Base-by-base conservation (phyloP, 2,113 vertebrate genomes). In the Alethe diademata region DNA sequence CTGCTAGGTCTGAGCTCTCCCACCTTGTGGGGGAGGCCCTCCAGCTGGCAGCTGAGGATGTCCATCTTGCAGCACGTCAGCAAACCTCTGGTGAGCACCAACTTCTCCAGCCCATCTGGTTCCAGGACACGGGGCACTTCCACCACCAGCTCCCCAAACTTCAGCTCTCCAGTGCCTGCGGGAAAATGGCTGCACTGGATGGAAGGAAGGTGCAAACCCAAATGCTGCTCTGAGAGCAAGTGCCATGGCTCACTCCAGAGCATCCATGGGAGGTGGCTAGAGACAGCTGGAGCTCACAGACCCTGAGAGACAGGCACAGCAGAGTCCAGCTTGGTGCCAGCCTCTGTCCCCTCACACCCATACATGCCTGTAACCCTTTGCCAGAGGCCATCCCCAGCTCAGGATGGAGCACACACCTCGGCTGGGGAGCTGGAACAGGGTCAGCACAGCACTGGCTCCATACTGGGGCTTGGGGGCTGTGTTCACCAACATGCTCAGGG, bases 401-500 rank as follows among this genome's bases (percentile, higher is more conserved):
- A 0, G 56, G 31, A 56, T 0, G 6, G 36, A 72, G 56, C 72
- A 64, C 43, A 2, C 60, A 98, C 98, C 97, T 84, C 0, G 60
- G 57, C 67, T 33, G 10, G 89, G 57, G 57, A 98, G 93, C 80
- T 98, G 98, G 35, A 98, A 95, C 56, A 99, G 97, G 76, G 82
- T 93, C 96, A 97, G 96, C 13, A 95, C 78, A 5, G 99, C 98
- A 3, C 86, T 91, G 70, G 94, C 97, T n/a, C 98, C 98, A 4
- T 2, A 36, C 78, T 80, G 17, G 8, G 91, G 82, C 33, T 98
- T 94, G 3, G 97, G 88, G 5, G 97, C 97, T 0, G 98, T 98
- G 96, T 98, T 99, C 82, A 98, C 98, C 96, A 99, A 78, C 98
- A 99, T 99, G 95, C 98, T 98, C 87, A 99, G 92, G 19, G 98